phyloP scores from a whole-genome alignment of 2,797 vertebrate genomes.

The Pyrocephalus nanus region DNA sequence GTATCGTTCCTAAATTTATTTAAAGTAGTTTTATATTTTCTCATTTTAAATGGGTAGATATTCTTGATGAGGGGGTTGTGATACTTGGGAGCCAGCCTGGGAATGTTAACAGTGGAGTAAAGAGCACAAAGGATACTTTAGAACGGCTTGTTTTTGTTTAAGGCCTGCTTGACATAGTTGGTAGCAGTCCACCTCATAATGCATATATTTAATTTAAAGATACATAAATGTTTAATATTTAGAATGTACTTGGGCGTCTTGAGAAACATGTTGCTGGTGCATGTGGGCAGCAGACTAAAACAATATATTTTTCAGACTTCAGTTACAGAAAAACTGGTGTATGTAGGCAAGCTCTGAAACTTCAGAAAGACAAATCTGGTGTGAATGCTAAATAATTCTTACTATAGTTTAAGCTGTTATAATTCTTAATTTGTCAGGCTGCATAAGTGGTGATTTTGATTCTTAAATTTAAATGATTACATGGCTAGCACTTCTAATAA shows the following conservation, averaged over 20 bases:
- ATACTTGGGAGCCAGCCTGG: background rate
- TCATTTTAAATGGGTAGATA: background rate
- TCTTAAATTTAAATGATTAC: background rate
- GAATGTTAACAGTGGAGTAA: background rate
- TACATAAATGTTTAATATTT: background rate
- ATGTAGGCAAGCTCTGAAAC: background rate
- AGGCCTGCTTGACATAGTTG: background rate
- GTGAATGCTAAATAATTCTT: background rate
- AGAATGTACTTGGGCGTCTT: background rate
- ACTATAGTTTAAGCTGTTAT: background rate
- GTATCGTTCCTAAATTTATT: background rate
- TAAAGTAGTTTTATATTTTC: background rate
- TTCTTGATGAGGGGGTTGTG: background rate
- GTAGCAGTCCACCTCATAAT: background rate
- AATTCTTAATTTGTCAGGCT: background rate
- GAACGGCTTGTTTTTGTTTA: background rate
- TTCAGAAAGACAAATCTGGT: background rate
- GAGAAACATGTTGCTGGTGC: background rate
- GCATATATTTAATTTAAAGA: background rate
- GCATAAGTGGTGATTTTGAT: background rate
- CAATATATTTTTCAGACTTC: background rate
- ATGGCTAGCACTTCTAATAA: background rate
- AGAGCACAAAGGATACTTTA: background rate
- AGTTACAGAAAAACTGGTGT: background rate
- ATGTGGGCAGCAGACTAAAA: background rate